Conservation (phyloP, 53 echinoderm and acorn worm species). For the Patiria pectinifera region DNA sequence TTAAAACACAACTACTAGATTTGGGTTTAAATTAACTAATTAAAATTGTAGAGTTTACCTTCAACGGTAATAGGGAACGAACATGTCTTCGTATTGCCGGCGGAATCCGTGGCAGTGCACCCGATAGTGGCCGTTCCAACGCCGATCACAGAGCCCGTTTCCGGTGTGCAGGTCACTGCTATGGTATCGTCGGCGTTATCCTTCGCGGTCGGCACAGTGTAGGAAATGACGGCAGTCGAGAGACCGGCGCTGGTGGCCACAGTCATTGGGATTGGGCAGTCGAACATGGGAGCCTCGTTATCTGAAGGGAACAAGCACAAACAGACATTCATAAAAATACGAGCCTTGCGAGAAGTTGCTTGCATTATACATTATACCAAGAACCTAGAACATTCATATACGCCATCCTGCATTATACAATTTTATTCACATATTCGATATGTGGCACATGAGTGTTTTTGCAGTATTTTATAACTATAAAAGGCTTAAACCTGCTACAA, state of each 20-base stretch:
- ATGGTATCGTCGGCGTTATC: not conserved
- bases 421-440: too few species aligned
- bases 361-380: too few species aligned
- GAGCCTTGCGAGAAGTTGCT: not conserved
- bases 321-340: not conserved
- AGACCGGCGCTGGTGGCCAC: not conserved
- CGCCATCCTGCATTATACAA: too few species aligned
- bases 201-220: not conserved
- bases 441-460: too few species aligned
- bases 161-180: not conserved
- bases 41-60: not conserved
- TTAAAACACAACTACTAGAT: not conserved
- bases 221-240: not conserved
- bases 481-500: too few species aligned
- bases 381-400: too few species aligned
- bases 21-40: not conserved
- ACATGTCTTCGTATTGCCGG: not conserved
- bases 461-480: too few species aligned
- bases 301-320: not conserved
- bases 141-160: not conserved
- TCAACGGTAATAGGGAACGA: not conserved
- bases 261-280: not conserved
- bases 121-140: not conserved
- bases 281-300: not conserved
- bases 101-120: not conserved